These are phyloP conservation scores for Orthonevra nobilis DNA, from an alignment of 2,888 invertebrate genomes.

Conservation along the genomic window DNA sequence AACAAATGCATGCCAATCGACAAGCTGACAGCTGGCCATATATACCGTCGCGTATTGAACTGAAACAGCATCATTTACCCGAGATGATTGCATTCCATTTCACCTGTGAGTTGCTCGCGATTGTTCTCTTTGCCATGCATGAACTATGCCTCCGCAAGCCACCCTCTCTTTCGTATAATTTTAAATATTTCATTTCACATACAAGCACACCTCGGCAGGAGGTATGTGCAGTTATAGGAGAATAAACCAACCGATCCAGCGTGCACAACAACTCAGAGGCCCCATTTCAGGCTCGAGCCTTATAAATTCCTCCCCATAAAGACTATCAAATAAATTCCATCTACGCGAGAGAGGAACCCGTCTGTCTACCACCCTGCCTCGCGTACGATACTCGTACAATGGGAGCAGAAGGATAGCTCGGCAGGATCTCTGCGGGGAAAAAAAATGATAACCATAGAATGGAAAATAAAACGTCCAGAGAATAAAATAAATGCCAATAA, in stretches of 20 bases:
- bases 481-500: conserved; percentile 70
- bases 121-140: background rate
- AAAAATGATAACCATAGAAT: background rate
- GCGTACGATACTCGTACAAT: no score
- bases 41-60: conserved; percentile 52
- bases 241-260: background rate
- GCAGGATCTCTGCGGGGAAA: conserved; percentile 15
- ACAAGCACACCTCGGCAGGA: conserved; percentile 13
- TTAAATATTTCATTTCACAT: conserved; percentile 56
- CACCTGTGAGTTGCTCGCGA: conserved; percentile 23
- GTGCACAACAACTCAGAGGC: background rate
- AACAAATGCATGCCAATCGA: conserved; percentile 55
- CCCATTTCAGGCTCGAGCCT: conserved; percentile 58
- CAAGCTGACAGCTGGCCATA: conserved; percentile 54
- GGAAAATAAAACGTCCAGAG: conserved; percentile 51
- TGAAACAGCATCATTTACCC: conserved; percentile 64
- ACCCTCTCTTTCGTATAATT: conserved; percentile 31
- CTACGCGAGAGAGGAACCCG: conserved; percentile 41
- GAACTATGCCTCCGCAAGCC: background rate
- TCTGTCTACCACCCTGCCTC: background rate
- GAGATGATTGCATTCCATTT: conserved; percentile 35
- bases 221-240: no score
- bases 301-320: conserved; percentile 59
- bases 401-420: conserved; percentile 32
- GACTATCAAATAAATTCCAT: conserved; percentile 62